These are phyloP conservation scores for Masticophis lateralis DNA, from an alignment of 2,797 vertebrate species.

Conservation along the genomic window DNA sequence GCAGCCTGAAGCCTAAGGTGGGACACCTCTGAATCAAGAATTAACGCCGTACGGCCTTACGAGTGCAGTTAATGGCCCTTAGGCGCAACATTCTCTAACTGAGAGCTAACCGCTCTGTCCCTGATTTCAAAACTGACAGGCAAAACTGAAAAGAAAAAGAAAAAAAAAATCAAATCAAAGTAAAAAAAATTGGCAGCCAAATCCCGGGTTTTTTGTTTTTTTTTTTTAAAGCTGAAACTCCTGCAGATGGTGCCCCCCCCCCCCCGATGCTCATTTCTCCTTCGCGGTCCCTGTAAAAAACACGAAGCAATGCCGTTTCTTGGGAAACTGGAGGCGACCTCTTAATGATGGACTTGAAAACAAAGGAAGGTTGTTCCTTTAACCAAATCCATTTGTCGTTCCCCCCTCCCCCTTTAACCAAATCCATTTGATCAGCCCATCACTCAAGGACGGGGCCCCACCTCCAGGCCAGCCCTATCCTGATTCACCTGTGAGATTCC, in stretches of 20 bases:
- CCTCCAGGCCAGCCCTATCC: not conserved
- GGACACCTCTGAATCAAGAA: no score
- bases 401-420: slow-evolving; percentile 21
- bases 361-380: not conserved
- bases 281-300: not conserved
- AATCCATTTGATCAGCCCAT: slow-evolving; percentile 2
- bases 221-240: not conserved
- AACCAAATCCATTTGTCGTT: slow-evolving; percentile 28
- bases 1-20: not conserved
- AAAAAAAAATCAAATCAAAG: not conserved
- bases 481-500: slow-evolving; percentile 43
- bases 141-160: no score
- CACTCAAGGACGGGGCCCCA: slow-evolving; percentile 28
- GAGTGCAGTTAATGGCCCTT: no score
- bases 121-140: no score
- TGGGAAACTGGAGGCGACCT: not conserved
- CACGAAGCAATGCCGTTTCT: no score
- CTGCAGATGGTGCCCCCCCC: not conserved
- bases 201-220: not conserved
- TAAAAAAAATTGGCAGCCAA: not conserved
- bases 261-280: not conserved
- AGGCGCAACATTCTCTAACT: no score
- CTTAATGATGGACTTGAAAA: no score
- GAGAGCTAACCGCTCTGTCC: no score
- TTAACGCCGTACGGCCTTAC: no score